A percentile compares a stretch with the other conserved stretches of the same genome.
phyloP scores from a whole-genome alignment of 2,797 vertebrate species.

The Gymnoscopelus microlampas region DNA sequence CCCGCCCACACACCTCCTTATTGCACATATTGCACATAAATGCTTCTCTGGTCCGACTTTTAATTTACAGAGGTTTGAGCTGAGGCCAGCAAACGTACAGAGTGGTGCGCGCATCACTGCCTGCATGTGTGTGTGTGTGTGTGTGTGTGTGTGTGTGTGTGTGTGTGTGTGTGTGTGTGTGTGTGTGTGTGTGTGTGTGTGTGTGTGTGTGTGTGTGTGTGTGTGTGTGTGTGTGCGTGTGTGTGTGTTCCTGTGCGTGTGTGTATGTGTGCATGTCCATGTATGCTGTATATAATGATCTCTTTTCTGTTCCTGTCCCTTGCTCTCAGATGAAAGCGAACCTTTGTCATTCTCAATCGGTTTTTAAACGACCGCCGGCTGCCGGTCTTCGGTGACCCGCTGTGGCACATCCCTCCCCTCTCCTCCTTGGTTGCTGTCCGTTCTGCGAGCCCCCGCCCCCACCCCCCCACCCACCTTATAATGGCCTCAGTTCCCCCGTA shows the following conservation, averaged over 20 bases:
- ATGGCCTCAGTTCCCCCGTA: slow-evolving; percentile 65
- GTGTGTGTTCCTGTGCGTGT: background rate
- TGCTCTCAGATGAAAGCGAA: slow-evolving; percentile 73
- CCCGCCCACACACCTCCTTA: slow-evolving; percentile 71
- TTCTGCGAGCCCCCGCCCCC: slow-evolving; percentile 34
- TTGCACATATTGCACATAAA: slow-evolving; percentile 69
- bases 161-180: too few species aligned
- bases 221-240: slow-evolving; percentile 35
- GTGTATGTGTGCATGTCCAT: too few species aligned
- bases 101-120: slow-evolving; percentile 41
- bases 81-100: slow-evolving; percentile 68
- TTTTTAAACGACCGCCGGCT: slow-evolving; percentile 74
- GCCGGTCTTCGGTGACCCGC: slow-evolving; percentile 72
- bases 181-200: background rate
- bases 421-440: slow-evolving; percentile 33
- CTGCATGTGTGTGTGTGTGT: slow-evolving; percentile 6
- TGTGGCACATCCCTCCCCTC: slow-evolving; percentile 56
- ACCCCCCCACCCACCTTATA: slow-evolving; percentile 56
- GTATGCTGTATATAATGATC: slow-evolving; percentile 68
- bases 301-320: slow-evolving; percentile 55
- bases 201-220: slow-evolving; percentile 20
- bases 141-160: slow-evolving; percentile 36
- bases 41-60: slow-evolving; percentile 70
- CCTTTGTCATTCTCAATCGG: slow-evolving; percentile 71
- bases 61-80: slow-evolving; percentile 72